Conservation (phyloP, 2,888 invertebrate species). For the Oithona nana region DNA sequence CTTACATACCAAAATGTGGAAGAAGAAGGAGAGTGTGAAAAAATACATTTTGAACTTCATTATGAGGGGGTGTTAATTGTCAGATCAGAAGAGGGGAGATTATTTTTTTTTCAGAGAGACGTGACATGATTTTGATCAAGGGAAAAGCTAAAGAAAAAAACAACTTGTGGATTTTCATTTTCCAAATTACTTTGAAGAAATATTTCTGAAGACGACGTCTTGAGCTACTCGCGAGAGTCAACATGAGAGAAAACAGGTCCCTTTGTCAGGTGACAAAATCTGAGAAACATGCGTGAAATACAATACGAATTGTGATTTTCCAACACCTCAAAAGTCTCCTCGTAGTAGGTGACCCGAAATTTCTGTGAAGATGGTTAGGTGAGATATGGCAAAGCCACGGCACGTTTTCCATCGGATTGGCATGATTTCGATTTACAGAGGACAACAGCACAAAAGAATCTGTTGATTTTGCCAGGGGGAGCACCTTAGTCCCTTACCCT, state of each 20-base stretch:
- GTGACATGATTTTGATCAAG: background rate
- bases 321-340: background rate
- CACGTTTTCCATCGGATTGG: background rate
- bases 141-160: background rate
- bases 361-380: background rate
- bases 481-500: too few species aligned
- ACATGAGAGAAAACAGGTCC: background rate
- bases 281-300: background rate
- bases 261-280: background rate
- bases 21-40: background rate
- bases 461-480: too few species aligned
- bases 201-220: too few species aligned
- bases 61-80: background rate
- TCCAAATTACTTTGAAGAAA: too few species aligned
- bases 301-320: background rate
- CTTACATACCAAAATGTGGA: background rate
- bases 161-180: background rate
- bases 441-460: too few species aligned
- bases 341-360: background rate
- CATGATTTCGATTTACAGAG: background rate
- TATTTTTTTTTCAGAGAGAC: too few species aligned
- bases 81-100: too few species aligned
- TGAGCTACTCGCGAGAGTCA: too few species aligned
- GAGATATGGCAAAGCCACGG: background rate
- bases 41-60: background rate